phyloP scores from a whole-genome alignment of 2,888 invertebrate genomes.

The Phorcus lineatus region DNA sequence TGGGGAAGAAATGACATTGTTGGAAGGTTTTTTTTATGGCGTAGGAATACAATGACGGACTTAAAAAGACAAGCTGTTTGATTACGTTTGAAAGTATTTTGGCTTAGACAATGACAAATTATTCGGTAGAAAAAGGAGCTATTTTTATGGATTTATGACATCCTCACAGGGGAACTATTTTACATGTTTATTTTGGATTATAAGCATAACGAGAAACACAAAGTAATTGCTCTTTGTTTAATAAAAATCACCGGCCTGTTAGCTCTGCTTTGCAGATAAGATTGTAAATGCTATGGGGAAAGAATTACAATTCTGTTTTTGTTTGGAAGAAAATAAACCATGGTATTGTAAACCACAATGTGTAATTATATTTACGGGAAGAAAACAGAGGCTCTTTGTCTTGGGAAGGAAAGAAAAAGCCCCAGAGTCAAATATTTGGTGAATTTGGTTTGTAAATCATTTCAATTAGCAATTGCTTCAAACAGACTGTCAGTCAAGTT shows the following conservation, averaged over 20 bases:
- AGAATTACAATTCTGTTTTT: not conserved
- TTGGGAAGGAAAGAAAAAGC: not conserved
- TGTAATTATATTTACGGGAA: not conserved
- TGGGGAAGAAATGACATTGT: too few species aligned
- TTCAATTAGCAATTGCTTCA: not conserved
- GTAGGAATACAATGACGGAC: too few species aligned
- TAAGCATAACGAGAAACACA: not conserved
- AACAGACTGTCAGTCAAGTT: too few species aligned
- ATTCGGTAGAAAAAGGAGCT: too few species aligned
- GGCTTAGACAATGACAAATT: too few species aligned
- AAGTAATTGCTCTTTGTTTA: constrained; percentile 1
- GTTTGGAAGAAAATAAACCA: constrained; percentile 1
- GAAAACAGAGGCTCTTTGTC: not conserved
- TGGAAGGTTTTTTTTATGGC: too few species aligned
- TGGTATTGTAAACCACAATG: not conserved
- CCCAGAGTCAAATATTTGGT: not conserved
- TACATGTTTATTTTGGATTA: not conserved
- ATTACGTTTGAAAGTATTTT: too few species aligned
- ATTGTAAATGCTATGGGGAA: not conserved
- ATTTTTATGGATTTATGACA: too few species aligned
- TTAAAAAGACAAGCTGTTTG: too few species aligned
- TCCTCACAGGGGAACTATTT: not conserved
- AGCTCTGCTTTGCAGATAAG: not conserved
- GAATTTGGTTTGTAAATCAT: not conserved
- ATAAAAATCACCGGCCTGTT: not conserved